Evolutionary conservation across 1,140 invertebrate genomes (phyloP).

Genomic region (Meloidogyne exigua): DNA sequence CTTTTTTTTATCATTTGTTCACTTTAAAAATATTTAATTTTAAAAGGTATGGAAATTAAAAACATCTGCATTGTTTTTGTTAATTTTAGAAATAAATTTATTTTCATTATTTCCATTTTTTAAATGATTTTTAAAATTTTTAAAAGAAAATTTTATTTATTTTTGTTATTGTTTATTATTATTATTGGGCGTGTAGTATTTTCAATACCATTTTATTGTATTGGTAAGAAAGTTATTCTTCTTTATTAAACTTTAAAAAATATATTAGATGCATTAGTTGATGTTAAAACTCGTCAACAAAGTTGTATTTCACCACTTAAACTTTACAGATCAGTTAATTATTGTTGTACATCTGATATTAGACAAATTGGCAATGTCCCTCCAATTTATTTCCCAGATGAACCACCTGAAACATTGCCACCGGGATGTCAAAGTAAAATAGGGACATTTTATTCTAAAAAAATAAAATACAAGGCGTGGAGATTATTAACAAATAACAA

Average conservation of each 20-base stretch:
- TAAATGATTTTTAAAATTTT: conserved; percentile 1
- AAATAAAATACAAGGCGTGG: not conserved
- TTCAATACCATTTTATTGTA: not conserved
- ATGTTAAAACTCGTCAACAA: not conserved
- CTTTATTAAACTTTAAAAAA: too few species aligned
- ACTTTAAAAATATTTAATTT: too few species aligned
- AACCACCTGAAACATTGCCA: not conserved
- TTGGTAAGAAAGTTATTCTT: not conserved
- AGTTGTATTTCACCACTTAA: conserved; percentile 1
- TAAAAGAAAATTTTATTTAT: conserved; percentile 3
- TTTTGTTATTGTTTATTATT: not conserved
- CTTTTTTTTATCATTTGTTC: not conserved
- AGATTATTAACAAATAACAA: too few species aligned
- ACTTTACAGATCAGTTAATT: not conserved
- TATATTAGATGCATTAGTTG: not conserved
- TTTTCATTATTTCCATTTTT: not conserved
- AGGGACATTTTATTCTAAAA: not conserved
- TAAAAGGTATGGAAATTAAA: not conserved
- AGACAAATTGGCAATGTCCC: not conserved
- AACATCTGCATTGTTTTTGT: not conserved
- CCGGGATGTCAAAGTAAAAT: not conserved
- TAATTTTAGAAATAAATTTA: not conserved
- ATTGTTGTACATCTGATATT: not conserved
- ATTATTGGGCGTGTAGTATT: not conserved
- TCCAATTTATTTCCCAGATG: not conserved